phyloP scores from a whole-genome alignment of 2,888 invertebrate genomes.

The Pterostichus madidus region DNA sequence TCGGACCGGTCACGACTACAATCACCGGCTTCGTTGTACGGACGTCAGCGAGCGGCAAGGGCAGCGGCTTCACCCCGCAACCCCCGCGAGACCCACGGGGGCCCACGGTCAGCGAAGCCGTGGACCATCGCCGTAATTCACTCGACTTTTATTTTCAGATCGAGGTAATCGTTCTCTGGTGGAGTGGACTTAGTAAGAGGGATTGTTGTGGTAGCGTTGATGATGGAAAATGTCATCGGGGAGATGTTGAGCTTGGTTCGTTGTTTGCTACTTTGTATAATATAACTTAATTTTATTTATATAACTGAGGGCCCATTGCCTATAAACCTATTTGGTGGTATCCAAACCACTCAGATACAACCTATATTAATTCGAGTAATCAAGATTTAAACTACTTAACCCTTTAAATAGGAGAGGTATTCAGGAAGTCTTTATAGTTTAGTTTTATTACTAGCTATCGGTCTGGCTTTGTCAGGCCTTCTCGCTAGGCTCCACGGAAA shows the following conservation, averaged over 20 bases:
- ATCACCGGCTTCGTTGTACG: constrained; percentile 35
- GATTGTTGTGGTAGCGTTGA: constrained; percentile 16
- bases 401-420: no score
- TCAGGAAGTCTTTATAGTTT: no score
- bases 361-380: no score
- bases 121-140: constrained; percentile 59
- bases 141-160: constrained; percentile 54
- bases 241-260: neutral
- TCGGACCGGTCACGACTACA: constrained; percentile 59
- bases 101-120: neutral
- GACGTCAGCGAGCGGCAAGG: constrained; percentile 33
- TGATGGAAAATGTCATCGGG: neutral
- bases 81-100: neutral
- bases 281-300: no score
- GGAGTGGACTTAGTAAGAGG: constrained; percentile 18
- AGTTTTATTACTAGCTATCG: no score
- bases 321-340: no score
- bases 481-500: no score
- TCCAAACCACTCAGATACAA: no score
- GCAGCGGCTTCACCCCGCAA: neutral
- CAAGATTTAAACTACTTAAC: no score
- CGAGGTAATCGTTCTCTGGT: constrained; percentile 58
- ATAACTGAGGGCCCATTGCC: no score
- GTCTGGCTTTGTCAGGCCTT: no score
- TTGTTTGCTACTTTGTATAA: no score